A percentile compares a stretch with the other conserved stretches of the same genome.
Evolutionary conservation across 2,888 invertebrate genomes (phyloP).

Genomic region (Stenichneumon culpator): DNA sequence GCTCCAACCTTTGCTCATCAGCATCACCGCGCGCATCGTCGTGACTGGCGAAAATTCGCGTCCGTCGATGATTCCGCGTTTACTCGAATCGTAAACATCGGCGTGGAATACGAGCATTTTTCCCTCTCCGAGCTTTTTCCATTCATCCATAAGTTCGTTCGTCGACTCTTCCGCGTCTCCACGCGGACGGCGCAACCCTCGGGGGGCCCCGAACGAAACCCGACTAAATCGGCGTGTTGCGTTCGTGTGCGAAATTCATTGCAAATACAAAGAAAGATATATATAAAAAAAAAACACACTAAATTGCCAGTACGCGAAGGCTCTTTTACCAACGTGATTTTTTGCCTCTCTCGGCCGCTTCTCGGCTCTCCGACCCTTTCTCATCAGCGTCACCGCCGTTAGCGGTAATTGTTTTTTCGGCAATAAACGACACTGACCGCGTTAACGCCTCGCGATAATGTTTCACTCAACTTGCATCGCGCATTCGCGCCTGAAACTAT

Average conservation of each 20-base stretch:
- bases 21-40: not conserved
- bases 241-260: too few relatives aligned
- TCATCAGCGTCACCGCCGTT: not conserved
- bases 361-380: not conserved
- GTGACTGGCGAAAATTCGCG: not conserved
- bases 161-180: not conserved
- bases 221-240: too few relatives aligned
- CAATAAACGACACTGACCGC: not conserved
- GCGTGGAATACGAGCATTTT: not conserved
- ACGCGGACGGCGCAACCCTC: not conserved
- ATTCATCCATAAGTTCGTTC: constrained; percentile 56
- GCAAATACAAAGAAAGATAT: too few relatives aligned
- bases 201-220: too few relatives aligned
- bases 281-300: not conserved
- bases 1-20: not conserved
- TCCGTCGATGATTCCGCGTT: not conserved
- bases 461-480: not conserved
- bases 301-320: too few relatives aligned
- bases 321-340: not conserved
- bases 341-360: not conserved
- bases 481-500: not conserved
- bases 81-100: constrained; percentile 4
- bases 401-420: not conserved
- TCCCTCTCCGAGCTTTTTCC: constrained; percentile 4
- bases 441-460: not conserved